These are phyloP conservation scores for Helicoverpa assulta DNA, from an alignment of 2,888 invertebrate genomes.

Conservation along the genomic window DNA sequence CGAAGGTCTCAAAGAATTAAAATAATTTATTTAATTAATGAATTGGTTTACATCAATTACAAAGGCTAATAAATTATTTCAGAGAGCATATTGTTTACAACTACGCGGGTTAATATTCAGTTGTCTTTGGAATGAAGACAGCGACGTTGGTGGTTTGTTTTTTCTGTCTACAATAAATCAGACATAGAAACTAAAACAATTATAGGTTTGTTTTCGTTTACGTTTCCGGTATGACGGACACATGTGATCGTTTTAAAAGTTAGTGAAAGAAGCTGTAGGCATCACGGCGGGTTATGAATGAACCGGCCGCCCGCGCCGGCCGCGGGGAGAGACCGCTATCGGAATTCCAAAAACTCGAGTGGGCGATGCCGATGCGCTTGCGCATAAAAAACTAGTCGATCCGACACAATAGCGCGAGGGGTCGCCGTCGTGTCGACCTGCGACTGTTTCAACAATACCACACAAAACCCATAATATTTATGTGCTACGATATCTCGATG, in stretches of 20 bases:
- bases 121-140: conserved; percentile 59
- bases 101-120: conserved; percentile 36
- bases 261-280: conserved; percentile 70
- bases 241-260: conserved; percentile 73
- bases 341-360: conserved; percentile 89
- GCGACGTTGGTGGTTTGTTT: conserved; percentile 80
- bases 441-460: conserved; percentile 66
- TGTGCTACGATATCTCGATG: conserved; percentile 42
- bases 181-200: conserved; percentile 80
- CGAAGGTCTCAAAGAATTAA: background rate
- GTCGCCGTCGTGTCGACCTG: conserved; percentile 69
- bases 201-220: conserved; percentile 80
- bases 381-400: conserved; percentile 80
- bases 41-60: conserved; percentile 8
- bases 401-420: conserved; percentile 77
- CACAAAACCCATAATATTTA: conserved; percentile 66
- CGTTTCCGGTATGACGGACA: conserved; percentile 79
- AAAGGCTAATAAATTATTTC: conserved; percentile 13
- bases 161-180: conserved; percentile 70
- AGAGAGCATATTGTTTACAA: conserved; percentile 55
- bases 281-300: conserved; percentile 88
- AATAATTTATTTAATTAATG: background rate
- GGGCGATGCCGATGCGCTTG: conserved; percentile 80
- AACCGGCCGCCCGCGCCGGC: conserved; percentile 76
- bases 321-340: conserved; percentile 61